Evolutionary conservation across 2,888 invertebrate genomes (phyloP).

Genomic region (Glomeris marginata): DNA sequence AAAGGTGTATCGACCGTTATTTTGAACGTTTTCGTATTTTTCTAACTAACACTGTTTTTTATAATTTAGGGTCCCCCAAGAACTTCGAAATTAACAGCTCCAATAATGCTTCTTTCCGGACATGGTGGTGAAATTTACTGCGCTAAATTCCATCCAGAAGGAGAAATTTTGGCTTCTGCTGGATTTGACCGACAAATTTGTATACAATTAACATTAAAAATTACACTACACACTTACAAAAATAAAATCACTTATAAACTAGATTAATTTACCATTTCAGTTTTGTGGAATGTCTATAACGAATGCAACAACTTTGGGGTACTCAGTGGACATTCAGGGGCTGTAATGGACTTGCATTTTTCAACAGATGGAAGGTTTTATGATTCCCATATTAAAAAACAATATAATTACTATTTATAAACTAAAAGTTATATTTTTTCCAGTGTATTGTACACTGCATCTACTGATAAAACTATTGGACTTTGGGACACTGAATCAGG

Average conservation of each 20-base stretch:
- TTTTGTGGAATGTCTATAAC: slow-evolving; percentile 90
- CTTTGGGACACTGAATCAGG: slow-evolving; percentile 91
- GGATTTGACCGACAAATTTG: slow-evolving; percentile 93
- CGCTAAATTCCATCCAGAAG: slow-evolving; percentile 89
- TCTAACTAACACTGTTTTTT: not conserved
- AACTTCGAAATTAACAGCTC: slow-evolving; percentile 75
- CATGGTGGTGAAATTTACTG: slow-evolving; percentile 94
- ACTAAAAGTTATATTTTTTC: not conserved
- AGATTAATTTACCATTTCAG: slow-evolving; percentile 23
- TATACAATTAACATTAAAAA: slow-evolving; percentile 31
- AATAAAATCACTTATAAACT: not conserved
- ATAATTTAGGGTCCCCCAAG: slow-evolving; percentile 47
- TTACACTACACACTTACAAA: not conserved
- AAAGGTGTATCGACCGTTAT: not conserved
- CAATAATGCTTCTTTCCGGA: slow-evolving; percentile 90
- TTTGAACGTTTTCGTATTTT: slow-evolving; percentile 1
- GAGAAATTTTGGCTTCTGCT: slow-evolving; percentile 79
- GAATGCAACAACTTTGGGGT: slow-evolving; percentile 94
- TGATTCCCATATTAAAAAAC: not conserved
- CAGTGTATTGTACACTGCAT: slow-evolving; percentile 65
- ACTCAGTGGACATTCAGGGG: slow-evolving; percentile 85
- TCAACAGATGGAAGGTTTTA: slow-evolving; percentile 25
- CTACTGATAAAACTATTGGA: slow-evolving; percentile 86
- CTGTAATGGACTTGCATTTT: slow-evolving; percentile 66
- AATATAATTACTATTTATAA: not conserved